Conservation (phyloP, 2,888 invertebrate genomes). For the Meganola albula region DNA sequence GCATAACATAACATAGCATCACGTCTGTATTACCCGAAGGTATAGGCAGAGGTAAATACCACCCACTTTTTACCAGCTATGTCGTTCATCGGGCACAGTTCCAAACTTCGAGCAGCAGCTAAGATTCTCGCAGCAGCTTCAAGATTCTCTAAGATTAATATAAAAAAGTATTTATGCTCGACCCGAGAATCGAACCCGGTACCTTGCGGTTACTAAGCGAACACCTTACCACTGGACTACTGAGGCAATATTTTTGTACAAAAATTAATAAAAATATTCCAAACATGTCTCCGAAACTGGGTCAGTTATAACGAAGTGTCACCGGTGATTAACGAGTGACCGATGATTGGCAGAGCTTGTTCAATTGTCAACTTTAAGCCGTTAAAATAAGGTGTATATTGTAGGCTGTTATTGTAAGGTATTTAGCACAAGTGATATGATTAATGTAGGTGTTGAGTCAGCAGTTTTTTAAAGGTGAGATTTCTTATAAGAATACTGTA, state of each 20-base stretch:
- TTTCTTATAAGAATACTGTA: too few relatives aligned
- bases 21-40: too few relatives aligned
- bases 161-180: too few relatives aligned
- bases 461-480: conserved; percentile 15
- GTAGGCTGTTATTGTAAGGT: background rate
- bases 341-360: conserved; percentile 11
- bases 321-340: conserved; percentile 16
- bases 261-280: background rate
- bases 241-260: background rate
- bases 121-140: too few relatives aligned
- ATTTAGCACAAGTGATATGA: conserved; percentile 7
- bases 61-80: too few relatives aligned
- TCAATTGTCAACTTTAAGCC: background rate
- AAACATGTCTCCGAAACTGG: conserved; percentile 6
- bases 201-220: too few relatives aligned
- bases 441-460: conserved; percentile 17
- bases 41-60: too few relatives aligned
- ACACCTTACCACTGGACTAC: background rate
- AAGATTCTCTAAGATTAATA: too few relatives aligned
- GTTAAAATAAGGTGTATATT: background rate
- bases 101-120: too few relatives aligned
- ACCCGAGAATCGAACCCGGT: too few relatives aligned
- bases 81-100: too few relatives aligned
- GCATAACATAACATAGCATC: too few relatives aligned
- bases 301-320: conserved; percentile 9